Evolutionary conservation across 2,888 invertebrate species (phyloP).

Genomic region (Orchesella flavescens): DNA sequence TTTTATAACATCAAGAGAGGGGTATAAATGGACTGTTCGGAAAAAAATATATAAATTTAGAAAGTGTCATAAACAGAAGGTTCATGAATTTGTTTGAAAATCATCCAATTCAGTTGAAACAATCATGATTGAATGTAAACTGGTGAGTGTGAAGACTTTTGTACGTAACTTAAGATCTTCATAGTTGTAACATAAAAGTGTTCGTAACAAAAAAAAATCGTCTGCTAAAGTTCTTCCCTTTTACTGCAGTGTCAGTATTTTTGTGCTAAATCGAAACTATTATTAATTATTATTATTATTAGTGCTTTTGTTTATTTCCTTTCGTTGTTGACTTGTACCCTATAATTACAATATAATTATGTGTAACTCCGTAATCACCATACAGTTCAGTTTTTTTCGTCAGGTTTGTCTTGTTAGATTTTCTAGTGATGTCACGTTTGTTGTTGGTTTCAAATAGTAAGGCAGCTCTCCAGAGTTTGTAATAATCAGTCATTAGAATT

Average conservation of each 20-base stretch:
- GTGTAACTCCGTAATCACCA: too few species aligned
- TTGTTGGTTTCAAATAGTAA: constrained; percentile 45
- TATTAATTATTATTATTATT: background rate
- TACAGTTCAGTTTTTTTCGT: constrained; percentile 12
- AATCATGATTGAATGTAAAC: constrained; percentile 51
- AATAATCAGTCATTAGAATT: constrained; percentile 36
- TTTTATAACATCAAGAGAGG: constrained; percentile 32
- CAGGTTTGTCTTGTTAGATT: constrained; percentile 51
- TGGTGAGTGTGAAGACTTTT: constrained; percentile 59
- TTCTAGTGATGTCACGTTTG: constrained; percentile 60
- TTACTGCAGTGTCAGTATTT: constrained; percentile 56
- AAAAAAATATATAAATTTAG: constrained; percentile 9
- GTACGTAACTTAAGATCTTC: constrained; percentile 56
- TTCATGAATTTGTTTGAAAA: constrained; percentile 43
- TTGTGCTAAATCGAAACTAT: constrained; percentile 32
- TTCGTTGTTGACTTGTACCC: background rate
- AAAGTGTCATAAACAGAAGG: constrained; percentile 12
- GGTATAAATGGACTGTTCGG: constrained; percentile 52
- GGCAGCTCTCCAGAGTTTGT: constrained; percentile 57
- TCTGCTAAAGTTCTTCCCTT: constrained; percentile 51
- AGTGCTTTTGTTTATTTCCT: background rate
- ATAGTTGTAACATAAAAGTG: constrained; percentile 45
- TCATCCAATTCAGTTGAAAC: constrained; percentile 25
- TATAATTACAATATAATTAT: background rate
- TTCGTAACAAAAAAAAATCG: constrained; percentile 48